These are phyloP conservation scores for Nothobranchius furzeri DNA, from an alignment of 2,113 vertebrate genomes.

Conservation along the genomic window DNA sequence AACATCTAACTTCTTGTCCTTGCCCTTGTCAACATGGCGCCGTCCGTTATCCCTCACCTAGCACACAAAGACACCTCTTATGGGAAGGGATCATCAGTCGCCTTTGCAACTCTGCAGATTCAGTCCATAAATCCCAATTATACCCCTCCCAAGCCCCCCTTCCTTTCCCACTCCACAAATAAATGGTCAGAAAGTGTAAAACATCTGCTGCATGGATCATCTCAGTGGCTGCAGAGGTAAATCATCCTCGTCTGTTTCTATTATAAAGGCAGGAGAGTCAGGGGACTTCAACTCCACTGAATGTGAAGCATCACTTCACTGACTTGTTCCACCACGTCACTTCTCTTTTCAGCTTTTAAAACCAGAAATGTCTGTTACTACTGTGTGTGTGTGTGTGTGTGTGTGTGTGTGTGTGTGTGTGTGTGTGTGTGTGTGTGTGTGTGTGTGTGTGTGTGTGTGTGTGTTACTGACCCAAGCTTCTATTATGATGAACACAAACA, in stretches of 20 bases:
- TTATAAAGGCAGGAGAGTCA: slow-evolving; percentile 66
- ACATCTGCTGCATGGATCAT: slow-evolving; percentile 97
- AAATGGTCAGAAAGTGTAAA: slow-evolving; percentile 99
- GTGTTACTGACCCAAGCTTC: background rate
- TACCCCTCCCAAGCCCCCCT: slow-evolving; percentile 75
- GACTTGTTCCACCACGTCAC: slow-evolving; percentile 42
- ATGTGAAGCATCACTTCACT: slow-evolving; percentile 55
- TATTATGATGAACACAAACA: slow-evolving; percentile 12
- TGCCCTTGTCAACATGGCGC: slow-evolving; percentile 91
- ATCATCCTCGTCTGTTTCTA: slow-evolving; percentile 88
- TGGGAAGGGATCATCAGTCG: slow-evolving; percentile 91
- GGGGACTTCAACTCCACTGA: slow-evolving; percentile 54
- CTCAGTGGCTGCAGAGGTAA: slow-evolving; percentile 91
- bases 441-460: background rate
- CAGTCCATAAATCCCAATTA: slow-evolving; percentile 99
- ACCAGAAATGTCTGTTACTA: slow-evolving; percentile 16
- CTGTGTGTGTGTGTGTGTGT: background rate
- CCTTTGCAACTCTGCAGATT: slow-evolving; percentile 98
- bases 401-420: background rate
- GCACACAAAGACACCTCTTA: slow-evolving; percentile 86
- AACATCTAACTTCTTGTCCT: slow-evolving; percentile 81
- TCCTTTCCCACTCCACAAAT: slow-evolving; percentile 82
- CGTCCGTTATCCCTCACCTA: slow-evolving; percentile 92
- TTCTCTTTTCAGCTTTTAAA: slow-evolving; percentile 37
- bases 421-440: background rate